Evolutionary conservation across 2,113 vertebrate species (phyloP), one percentile per base, ranked within the genome.

Genomic region (Apteryx owenii): DNA sequence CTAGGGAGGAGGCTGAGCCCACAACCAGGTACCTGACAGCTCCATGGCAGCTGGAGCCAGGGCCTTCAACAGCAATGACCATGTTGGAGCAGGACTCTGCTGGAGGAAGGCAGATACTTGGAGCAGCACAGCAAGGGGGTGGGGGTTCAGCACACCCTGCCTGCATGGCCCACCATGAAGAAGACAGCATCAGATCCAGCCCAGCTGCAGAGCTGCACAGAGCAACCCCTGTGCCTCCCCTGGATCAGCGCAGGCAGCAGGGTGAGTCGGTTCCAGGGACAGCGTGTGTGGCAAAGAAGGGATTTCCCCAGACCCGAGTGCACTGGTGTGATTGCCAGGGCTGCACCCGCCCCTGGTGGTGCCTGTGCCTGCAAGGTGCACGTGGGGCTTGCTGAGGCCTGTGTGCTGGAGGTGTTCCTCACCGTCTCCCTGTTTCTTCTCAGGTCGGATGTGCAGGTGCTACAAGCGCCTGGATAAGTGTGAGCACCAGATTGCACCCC

Each of bases 401-500:
- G 56, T 19, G 15, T n/a, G 11, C 53, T 9, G 4, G 8, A 21
- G 11, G 5, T 84, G 58, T 12, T 22, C 28, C 72, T 85, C 81
- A 56, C 38, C 8, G 26, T 21, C 40, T 11, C 0, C 0, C 26
- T 54, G 29, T 48, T 33, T 5, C 16, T 89, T 70, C 40, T 33
- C 93, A 99, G 99, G 81, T 40, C 54, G 26, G 61, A 71, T 72
- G 3, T 99, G 99, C 79, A 92, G 36, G 4, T 81, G 96, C 87
- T 99, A 98, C 89, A 98, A 75, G 75, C 96, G 77, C 53, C 94
- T 99, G 13, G 98, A 97, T 68, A 92, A 87, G 12, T 99, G 99
- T 22, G 62, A 81, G 51, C 68, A 98, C 68, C 98, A 94, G 95
- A 99, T 99, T 1, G 84, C 60, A 6, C 98, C 99, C 20, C 42